phyloP scores from a whole-genome alignment of 2,113 vertebrate genomes.

The Cyphomyrus plagiostoma region DNA sequence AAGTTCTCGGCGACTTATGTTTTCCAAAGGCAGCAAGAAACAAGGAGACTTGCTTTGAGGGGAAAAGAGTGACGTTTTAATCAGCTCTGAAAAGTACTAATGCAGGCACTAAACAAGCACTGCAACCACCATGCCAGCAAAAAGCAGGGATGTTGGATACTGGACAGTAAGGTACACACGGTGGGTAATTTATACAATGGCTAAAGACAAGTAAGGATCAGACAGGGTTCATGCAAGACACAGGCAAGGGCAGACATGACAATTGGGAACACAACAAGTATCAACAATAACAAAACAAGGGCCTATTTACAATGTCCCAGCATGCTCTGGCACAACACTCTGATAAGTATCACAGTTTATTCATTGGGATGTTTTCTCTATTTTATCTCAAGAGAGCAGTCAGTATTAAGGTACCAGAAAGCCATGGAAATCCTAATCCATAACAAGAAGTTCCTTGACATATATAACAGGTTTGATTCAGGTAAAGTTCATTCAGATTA shows the following conservation, averaged over 20 bases:
- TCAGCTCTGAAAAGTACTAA: neutral
- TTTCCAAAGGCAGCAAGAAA: neutral
- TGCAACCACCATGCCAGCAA: neutral
- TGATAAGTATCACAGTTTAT: neutral
- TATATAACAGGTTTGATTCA: conserved; percentile 23
- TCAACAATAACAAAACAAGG: neutral
- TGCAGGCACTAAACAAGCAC: neutral
- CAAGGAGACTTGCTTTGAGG: neutral
- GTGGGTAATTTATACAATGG: neutral
- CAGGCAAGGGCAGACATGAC: neutral
- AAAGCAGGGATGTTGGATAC: neutral
- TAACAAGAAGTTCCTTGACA: conserved; percentile 24
- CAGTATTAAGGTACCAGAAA: conserved; percentile 17
- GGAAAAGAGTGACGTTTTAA: neutral
- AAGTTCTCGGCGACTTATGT: too few species aligned
- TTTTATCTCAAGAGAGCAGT: conserved; percentile 15
- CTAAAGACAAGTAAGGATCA: neutral
- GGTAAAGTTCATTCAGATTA: conserved; percentile 22
- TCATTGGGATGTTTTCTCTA: neutral
- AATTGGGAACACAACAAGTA: neutral
- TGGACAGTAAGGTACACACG: neutral
- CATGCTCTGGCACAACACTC: neutral
- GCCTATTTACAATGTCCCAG: neutral
- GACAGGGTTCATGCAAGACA: neutral
- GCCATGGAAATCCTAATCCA: conserved; percentile 22